These are phyloP conservation scores for Tenthredo notha DNA, from an alignment of 2,888 invertebrate species.

Conservation along the genomic window DNA sequence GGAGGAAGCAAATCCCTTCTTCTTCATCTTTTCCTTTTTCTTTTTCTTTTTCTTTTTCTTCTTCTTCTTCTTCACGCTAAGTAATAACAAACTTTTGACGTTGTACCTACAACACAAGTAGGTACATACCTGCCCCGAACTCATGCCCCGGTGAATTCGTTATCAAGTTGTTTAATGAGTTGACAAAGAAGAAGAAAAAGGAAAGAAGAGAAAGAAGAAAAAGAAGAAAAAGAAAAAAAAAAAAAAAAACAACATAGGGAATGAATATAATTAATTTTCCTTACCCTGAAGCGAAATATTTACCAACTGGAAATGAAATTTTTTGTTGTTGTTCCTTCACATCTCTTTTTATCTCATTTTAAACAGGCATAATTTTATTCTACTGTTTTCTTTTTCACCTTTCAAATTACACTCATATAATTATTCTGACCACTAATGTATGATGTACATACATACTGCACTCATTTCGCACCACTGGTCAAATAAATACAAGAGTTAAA, in stretches of 20 bases:
- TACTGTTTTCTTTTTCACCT: no score
- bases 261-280: background rate
- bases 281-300: background rate
- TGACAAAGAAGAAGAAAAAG: conserved; percentile 61
- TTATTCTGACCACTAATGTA: background rate
- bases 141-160: conserved; percentile 63
- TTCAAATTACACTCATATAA: no score
- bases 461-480: background rate
- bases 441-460: background rate
- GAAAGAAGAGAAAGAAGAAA: background rate
- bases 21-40: conserved; percentile 37
- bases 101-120: background rate
- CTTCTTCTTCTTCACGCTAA: conserved; percentile 56
- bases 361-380: no score
- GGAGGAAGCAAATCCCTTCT: conserved; percentile 32
- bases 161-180: conserved; percentile 65
- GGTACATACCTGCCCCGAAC: background rate
- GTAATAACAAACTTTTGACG: conserved; percentile 66
- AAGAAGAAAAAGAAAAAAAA: background rate
- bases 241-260: background rate
- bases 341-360: background rate
- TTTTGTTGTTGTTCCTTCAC: background rate
- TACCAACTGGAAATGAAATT: background rate
- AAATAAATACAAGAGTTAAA: background rate
- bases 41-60: conserved; percentile 41